These are phyloP conservation scores for Encarsia formosa DNA, from an alignment of 2,888 invertebrate species.

Conservation along the genomic window DNA sequence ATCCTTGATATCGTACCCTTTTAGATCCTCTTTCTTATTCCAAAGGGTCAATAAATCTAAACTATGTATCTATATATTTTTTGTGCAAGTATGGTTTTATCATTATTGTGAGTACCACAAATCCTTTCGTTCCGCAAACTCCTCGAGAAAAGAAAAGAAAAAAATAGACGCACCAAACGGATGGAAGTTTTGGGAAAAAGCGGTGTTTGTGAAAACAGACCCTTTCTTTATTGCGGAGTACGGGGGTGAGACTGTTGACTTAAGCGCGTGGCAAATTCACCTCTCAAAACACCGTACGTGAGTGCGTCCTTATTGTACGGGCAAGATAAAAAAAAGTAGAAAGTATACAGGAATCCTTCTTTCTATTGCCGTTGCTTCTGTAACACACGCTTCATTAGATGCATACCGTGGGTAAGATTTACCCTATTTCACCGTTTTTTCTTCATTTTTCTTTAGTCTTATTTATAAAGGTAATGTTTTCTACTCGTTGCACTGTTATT, in stretches of 20 bases:
- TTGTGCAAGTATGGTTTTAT: too few species aligned
- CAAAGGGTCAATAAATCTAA: too few species aligned
- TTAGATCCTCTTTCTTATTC: too few species aligned
- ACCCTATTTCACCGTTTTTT: too few species aligned
- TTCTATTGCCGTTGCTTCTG: too few species aligned
- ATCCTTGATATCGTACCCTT: slow-evolving; percentile 16
- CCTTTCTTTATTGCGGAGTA: slow-evolving; percentile 18
- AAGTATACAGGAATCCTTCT: too few species aligned
- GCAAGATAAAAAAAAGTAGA: background rate
- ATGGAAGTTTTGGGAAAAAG: too few species aligned
- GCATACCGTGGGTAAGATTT: slow-evolving; percentile 8
- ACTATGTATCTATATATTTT: too few species aligned
- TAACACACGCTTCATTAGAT: slow-evolving; percentile 13
- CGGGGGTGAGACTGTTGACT: slow-evolving; percentile 45
- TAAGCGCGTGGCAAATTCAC: slow-evolving; percentile 49
- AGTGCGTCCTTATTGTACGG: background rate
- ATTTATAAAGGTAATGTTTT: too few species aligned
- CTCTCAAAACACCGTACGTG: slow-evolving; percentile 39
- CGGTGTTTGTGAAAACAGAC: slow-evolving; percentile 40
- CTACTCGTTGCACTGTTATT: too few species aligned
- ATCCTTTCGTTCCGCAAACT: slow-evolving; percentile 32
- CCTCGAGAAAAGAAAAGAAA: background rate
- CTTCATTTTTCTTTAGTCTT: too few species aligned
- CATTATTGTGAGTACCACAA: slow-evolving; percentile 41
- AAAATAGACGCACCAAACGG: background rate